These are phyloP conservation scores for Tapera naevia DNA, from an alignment of 2,797 vertebrate genomes.

Conservation along the genomic window DNA sequence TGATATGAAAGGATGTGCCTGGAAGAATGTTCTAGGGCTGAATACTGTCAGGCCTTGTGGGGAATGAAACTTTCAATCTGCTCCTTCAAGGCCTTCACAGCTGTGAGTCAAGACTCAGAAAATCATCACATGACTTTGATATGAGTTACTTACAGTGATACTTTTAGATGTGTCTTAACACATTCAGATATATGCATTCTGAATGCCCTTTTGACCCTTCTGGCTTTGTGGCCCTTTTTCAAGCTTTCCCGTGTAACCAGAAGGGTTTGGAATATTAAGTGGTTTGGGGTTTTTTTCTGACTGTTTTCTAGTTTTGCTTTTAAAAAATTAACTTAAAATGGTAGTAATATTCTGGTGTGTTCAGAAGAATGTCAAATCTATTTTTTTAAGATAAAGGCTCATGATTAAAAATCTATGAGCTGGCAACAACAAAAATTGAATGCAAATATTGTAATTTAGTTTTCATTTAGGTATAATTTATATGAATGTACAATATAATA, in stretches of 20 bases:
- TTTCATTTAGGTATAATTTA: not conserved
- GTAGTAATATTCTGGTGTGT: not conserved
- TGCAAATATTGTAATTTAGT: not conserved
- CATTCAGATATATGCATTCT: not conserved
- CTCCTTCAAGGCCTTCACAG: not conserved
- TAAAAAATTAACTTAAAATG: not conserved
- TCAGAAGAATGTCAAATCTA: not conserved
- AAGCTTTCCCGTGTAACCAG: not conserved
- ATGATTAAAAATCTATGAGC: not conserved
- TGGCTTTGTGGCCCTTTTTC: not conserved
- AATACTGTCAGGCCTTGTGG: not conserved
- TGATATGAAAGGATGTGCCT: not conserved
- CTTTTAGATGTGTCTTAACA: not conserved
- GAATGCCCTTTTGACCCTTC: not conserved
- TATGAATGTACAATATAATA: not conserved
- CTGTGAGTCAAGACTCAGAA: not conserved
- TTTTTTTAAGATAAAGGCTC: not conserved
- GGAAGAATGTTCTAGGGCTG: not conserved
- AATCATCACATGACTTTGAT: not conserved
- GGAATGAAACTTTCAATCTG: not conserved
- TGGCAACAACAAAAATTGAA: not conserved
- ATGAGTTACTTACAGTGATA: not conserved
- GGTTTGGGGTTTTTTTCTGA: not conserved
- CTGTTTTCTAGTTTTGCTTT: not conserved
- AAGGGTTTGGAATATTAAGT: not conserved